Evolutionary conservation across 2,888 invertebrate species (phyloP).

Genomic region (Malthinus seriepunctatus): DNA sequence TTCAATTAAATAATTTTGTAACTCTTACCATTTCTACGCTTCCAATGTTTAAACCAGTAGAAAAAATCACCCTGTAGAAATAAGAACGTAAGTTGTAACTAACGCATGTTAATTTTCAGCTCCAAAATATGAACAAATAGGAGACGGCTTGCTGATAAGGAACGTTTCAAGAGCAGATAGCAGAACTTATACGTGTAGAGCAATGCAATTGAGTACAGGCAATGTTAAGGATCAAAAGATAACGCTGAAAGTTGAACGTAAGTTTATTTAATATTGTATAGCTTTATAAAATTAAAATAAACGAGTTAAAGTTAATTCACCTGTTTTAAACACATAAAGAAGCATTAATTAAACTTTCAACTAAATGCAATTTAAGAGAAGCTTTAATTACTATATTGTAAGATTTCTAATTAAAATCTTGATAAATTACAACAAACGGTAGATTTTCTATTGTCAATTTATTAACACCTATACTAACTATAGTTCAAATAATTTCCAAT

Average conservation of each 20-base stretch:
- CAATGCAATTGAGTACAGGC: constrained; percentile 59
- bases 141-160: constrained; percentile 61
- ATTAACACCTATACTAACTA: too few relatives aligned
- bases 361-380: constrained; percentile 31
- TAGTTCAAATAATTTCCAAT: too few relatives aligned
- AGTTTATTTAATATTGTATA: constrained; percentile 48
- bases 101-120: constrained; percentile 42
- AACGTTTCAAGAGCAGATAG: constrained; percentile 60
- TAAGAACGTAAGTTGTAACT: too few relatives aligned
- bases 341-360: constrained; percentile 33
- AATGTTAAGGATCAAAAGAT: constrained; percentile 60
- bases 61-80: too few relatives aligned
- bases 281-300: constrained; percentile 15
- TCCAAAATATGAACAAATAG: constrained; percentile 56
- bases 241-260: constrained; percentile 63
- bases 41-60: too few relatives aligned
- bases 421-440: constrained; percentile 33
- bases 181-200: constrained; percentile 63
- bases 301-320: constrained; percentile 30
- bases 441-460: background rate
- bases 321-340: constrained; percentile 22
- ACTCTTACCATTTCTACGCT: too few relatives aligned
- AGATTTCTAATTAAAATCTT: constrained; percentile 34
- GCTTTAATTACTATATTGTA: constrained; percentile 37
- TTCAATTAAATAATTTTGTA: too few relatives aligned